Evolutionary conservation across 2,113 vertebrate genomes (phyloP).

Genomic region (Sciurus niger): DNA sequence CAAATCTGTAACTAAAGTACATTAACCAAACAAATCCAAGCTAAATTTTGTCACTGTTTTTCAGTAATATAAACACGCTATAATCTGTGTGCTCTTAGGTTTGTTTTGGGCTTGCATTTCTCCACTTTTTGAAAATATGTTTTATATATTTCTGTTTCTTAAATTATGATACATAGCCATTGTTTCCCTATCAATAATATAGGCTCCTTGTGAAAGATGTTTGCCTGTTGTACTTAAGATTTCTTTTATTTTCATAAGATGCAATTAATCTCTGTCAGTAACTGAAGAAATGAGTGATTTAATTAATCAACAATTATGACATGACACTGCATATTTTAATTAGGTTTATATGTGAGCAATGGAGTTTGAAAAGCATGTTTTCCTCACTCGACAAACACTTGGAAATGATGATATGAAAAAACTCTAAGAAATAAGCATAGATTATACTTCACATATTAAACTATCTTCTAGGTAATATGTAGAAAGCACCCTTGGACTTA

Average conservation of each 20-base stretch:
- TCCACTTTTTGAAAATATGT: not conserved
- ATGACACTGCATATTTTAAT: not conserved
- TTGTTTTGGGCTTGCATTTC: not conserved
- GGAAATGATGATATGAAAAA: not conserved
- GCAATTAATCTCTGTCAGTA: not conserved
- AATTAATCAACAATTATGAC: slow-evolving; percentile 40
- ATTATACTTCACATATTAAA: slow-evolving; percentile 12
- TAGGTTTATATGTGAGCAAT: not conserved
- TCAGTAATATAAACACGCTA: not conserved
- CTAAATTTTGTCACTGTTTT: not conserved
- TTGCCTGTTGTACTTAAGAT: not conserved
- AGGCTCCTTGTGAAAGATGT: not conserved
- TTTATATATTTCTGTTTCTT: not conserved
- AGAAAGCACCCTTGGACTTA: not conserved
- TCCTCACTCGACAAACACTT: slow-evolving; percentile 16
- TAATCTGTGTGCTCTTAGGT: not conserved
- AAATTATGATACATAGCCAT: not conserved
- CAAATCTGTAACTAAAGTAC: not conserved
- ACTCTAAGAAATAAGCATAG: not conserved
- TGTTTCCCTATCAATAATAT: not conserved
- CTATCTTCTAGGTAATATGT: not conserved
- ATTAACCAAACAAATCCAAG: not conserved
- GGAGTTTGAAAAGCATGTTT: slow-evolving; percentile 29
- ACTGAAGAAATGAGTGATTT: slow-evolving; percentile 34
- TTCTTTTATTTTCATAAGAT: not conserved